Evolutionary conservation across 2,113 vertebrate species (phyloP).

Genomic region (Chiloscyllium plagiosum): DNA sequence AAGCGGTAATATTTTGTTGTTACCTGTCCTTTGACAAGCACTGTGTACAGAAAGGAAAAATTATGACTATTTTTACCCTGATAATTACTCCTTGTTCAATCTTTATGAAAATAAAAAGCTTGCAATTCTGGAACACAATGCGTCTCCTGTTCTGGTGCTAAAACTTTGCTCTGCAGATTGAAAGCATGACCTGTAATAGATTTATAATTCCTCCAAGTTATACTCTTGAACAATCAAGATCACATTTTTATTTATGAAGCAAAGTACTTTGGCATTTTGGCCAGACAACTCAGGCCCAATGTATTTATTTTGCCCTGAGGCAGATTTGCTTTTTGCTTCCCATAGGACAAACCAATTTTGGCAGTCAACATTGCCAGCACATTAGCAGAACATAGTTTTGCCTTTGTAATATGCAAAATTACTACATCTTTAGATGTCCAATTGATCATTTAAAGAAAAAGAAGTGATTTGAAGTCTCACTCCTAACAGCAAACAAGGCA

Average conservation of each 20-base stretch:
- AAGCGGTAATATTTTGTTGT: constrained; percentile 97
- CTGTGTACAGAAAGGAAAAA: constrained; percentile 49
- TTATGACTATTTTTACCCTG: neutral
- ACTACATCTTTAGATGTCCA: neutral
- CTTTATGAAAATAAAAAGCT: neutral
- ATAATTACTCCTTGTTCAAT: neutral
- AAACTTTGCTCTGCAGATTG: neutral
- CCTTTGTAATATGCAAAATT: neutral
- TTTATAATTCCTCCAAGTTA: neutral
- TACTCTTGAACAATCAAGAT: constrained; percentile 17
- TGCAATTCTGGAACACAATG: neutral
- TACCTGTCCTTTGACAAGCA: constrained; percentile 95
- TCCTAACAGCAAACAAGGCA: neutral
- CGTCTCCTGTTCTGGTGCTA: neutral
- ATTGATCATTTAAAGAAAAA: neutral
- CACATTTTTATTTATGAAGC: constrained; percentile 3
- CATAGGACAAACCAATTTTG: neutral
- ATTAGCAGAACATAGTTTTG: neutral
- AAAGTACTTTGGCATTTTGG: neutral
- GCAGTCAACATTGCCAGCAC: neutral
- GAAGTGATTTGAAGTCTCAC: neutral
- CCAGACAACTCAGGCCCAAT: neutral
- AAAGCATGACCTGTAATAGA: neutral
- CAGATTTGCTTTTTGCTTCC: neutral
- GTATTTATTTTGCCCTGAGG: neutral